phyloP scores from a whole-genome alignment of 1,140 invertebrate genomes.

The Schlechtendalia chinensis region DNA sequence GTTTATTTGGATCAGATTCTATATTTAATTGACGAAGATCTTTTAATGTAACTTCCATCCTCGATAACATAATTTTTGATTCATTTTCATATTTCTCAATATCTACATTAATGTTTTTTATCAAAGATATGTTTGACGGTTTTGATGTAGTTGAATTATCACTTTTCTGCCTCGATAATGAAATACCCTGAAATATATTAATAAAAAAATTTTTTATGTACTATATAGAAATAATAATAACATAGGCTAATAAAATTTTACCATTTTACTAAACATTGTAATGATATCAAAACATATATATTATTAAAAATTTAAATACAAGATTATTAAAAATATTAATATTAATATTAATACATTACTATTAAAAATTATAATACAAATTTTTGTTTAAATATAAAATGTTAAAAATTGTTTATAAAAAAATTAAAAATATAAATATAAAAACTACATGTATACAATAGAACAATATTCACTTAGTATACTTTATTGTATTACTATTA shows the following conservation, averaged over 20 bases:
- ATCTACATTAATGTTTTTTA: constrained; percentile 52
- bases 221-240: no score
- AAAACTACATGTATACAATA: no score
- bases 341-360: no score
- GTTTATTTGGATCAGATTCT: constrained; percentile 43
- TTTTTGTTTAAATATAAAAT: no score
- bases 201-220: not conserved
- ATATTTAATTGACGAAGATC: constrained; percentile 39
- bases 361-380: no score
- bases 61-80: constrained; percentile 19
- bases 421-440: no score
- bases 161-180: not conserved
- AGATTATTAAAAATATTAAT: no score
- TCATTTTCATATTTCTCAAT: constrained; percentile 54
- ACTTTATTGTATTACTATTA: no score
- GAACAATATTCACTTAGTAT: no score
- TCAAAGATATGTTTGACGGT: constrained; percentile 36
- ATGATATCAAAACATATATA: no score
- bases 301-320: no score
- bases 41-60: constrained; percentile 42
- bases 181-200: constrained; percentile 6
- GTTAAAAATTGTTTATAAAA: no score
- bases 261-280: constrained; percentile 1
- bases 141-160: not conserved
- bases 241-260: not conserved